Evolutionary conservation across 2,797 vertebrate species (phyloP).

Genomic region (Adrianichthys oophorus): DNA sequence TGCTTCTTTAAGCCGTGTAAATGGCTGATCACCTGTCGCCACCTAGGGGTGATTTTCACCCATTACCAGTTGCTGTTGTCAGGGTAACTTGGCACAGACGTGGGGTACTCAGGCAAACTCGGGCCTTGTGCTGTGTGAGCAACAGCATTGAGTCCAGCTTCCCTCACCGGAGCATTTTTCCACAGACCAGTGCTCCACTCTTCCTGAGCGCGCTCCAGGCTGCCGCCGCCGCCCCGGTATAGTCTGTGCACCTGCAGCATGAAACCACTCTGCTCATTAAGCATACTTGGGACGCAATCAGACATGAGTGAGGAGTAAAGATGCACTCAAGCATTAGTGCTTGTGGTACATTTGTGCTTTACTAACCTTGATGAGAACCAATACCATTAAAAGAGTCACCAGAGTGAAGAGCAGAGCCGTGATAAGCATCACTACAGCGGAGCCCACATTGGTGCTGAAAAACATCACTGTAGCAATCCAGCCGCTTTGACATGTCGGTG

Average conservation of each 20-base stretch:
- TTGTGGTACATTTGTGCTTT: slow-evolving; percentile 1
- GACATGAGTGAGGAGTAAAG: neutral
- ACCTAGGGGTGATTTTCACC: slow-evolving; percentile 35
- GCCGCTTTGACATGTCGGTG: slow-evolving; percentile 68
- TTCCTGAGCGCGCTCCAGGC: slow-evolving; percentile 87
- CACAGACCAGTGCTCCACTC: slow-evolving; percentile 90
- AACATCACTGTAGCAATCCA: slow-evolving; percentile 79
- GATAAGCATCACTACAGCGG: slow-evolving; percentile 89
- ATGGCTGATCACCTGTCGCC: slow-evolving; percentile 49
- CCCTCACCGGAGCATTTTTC: slow-evolving; percentile 84
- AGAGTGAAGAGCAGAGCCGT: slow-evolving; percentile 87
- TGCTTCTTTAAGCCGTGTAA: slow-evolving; percentile 9
- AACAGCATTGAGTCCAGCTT: slow-evolving; percentile 85
- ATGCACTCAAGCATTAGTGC: neutral
- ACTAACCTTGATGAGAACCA: slow-evolving; percentile 81
- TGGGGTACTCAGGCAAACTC: slow-evolving; percentile 89
- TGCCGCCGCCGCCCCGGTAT: slow-evolving; percentile 91
- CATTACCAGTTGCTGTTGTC: slow-evolving; percentile 84
- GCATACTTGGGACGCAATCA: neutral
- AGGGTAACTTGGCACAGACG: slow-evolving; percentile 87
- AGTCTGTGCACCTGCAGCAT: slow-evolving; percentile 85
- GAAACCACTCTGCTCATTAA: neutral
- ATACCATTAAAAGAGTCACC: slow-evolving; percentile 79
- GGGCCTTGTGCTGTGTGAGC: slow-evolving; percentile 77
- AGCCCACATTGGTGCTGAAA: slow-evolving; percentile 74